Evolutionary conservation across 2,113 vertebrate species (phyloP).

Genomic region (Felis chaus): DNA sequence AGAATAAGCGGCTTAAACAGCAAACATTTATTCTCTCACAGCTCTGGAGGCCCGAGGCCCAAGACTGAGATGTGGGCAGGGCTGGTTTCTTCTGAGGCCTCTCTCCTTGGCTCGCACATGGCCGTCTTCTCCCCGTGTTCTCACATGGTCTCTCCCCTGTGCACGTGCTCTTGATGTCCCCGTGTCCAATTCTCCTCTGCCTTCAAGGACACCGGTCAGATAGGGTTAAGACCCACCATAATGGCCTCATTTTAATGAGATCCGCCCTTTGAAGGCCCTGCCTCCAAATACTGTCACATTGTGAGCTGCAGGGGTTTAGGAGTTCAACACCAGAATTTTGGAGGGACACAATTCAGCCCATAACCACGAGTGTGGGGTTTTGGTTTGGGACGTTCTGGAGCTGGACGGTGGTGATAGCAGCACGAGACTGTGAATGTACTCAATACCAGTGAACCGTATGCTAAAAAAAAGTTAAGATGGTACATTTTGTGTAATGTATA

Average conservation of each 20-base stretch:
- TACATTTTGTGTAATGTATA: not conserved
- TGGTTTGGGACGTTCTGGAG: not conserved
- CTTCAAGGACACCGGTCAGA: not conserved
- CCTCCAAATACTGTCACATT: not conserved
- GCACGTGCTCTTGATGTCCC: not conserved
- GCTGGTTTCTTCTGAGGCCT: not conserved
- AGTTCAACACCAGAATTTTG: not conserved
- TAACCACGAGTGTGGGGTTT: too few relatives aligned
- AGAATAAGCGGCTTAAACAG: not conserved
- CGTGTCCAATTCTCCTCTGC: not conserved
- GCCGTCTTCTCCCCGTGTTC: accelerated
- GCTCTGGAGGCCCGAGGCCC: not conserved
- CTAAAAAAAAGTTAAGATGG: too few relatives aligned
- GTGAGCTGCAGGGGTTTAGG: too few relatives aligned
- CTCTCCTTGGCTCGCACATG: not conserved
- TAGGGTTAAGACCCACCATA: not conserved
- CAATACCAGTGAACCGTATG: too few relatives aligned
- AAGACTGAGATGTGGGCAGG: not conserved
- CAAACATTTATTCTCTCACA: not conserved
- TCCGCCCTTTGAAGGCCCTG: not conserved
- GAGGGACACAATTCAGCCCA: not conserved
- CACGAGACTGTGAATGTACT: accelerated
- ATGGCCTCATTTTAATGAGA: not conserved
- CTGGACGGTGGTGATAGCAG: too few relatives aligned
- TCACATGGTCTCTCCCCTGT: not conserved